A percentile compares a stretch with the other conserved stretches of the same genome.
phyloP scores from a whole-genome alignment of 2,113 vertebrate species.

The Maylandia zebra region DNA sequence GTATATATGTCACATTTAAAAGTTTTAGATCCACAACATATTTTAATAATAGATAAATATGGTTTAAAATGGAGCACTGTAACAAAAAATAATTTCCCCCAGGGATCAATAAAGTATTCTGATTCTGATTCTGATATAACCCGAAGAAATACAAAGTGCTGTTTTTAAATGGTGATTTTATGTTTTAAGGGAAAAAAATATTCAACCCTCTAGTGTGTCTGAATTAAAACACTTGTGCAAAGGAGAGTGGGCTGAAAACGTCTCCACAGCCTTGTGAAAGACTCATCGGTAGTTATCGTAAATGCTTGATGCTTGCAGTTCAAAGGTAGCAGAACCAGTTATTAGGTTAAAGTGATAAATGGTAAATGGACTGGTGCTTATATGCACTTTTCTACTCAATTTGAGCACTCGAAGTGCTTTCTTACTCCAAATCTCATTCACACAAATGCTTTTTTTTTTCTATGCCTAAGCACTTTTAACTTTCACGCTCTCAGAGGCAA shows the following conservation, averaged over 20 bases:
- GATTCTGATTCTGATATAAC: too few species aligned
- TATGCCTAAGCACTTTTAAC: neutral
- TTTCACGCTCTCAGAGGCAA: neutral
- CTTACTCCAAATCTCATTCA: neutral
- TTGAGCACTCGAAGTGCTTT: neutral
- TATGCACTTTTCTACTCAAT: neutral
- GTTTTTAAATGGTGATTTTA: neutral
- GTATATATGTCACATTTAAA: neutral
- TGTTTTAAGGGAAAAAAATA: neutral
- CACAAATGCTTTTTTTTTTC: neutral
- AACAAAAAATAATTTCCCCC: too few species aligned
- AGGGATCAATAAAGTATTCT: too few species aligned
- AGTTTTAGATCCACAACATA: accelerated
- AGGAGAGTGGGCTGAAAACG: neutral
- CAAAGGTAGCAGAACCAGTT: neutral
- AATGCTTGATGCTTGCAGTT: neutral
- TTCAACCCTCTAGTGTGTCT: neutral
- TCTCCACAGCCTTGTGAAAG: neutral
- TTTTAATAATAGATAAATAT: neutral
- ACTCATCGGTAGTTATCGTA: accelerated
- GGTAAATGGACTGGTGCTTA: neutral
- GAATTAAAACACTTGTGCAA: neutral
- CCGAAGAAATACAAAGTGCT: accelerated
- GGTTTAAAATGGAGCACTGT: too few species aligned
- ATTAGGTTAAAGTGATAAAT: neutral